Base-by-base conservation (phyloP, 2,113 vertebrate genomes). In the Oncorhynchus kisutch region DNA sequence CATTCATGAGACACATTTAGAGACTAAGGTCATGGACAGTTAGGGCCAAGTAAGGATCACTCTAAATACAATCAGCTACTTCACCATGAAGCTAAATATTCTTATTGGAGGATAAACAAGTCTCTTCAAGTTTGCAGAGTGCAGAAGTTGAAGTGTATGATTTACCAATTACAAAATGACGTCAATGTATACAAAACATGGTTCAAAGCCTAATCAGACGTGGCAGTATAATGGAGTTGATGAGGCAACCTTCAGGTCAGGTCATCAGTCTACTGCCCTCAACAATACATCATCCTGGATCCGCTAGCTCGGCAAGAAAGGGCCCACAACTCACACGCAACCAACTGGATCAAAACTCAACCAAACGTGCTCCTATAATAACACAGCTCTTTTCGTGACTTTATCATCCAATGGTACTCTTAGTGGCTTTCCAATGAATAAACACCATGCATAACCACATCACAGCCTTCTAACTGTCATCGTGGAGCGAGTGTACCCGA, bases 401-500 rank as follows among this genome's bases (percentile, higher is more conserved):
- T 81, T 84, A 78, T 86, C 87, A 83, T 90, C 85, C 85, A 87
- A 81, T 87, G 89, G 87, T 88, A 88, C 90, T 92, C 90, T 91
- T 91, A 91, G 91, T 88, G 88, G 91, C 80, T 91, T 54, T 91
- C 82, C 84, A 88, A 90, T 90, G 89, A 88, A 91, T 92, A 92
- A 92, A 91, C 91, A 92, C 86, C 87, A 85, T 7, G 70, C n/a
- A 51, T 48, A n/a, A 89, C 91, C 91, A 91, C 91, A 91, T 91
- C 90, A 90, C 86, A 90, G 87, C 57, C 78, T 80, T 82, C 87
- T 45, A 45, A 90, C 90, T 91, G 91, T 92, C 91, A 92, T 90
- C 87, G 78, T 75, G 71, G 88, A 88, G 86, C 82, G 82, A 92
- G 85, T 90, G 90, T 88, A 90, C 88, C 84, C 87, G 84, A 90